Evolutionary conservation across 2,888 invertebrate genomes (phyloP).

Genomic region (Dinocampus coccinellae): DNA sequence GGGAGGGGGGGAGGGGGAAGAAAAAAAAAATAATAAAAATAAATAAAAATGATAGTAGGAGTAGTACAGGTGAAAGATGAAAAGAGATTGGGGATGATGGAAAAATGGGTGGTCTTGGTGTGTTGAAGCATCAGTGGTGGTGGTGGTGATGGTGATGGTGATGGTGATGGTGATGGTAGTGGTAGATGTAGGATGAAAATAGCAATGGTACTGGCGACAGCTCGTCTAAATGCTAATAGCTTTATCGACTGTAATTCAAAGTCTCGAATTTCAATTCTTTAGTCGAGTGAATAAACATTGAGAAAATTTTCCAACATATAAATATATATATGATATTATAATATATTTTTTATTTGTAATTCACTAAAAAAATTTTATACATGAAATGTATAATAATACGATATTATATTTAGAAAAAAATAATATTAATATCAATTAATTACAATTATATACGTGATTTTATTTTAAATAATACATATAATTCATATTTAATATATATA

Average conservation of each 20-base stretch:
- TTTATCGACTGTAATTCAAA: constrained; percentile 66
- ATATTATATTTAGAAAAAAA: too few relatives aligned
- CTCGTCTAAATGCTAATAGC: constrained; percentile 70
- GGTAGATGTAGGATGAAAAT: constrained; percentile 34
- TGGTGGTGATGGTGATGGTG: constrained; percentile 4
- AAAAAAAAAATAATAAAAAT: constrained; percentile 31
- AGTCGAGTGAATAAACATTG: neutral
- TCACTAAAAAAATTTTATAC: too few relatives aligned
- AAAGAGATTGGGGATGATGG: constrained; percentile 2
- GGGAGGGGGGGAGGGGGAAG: constrained; percentile 38
- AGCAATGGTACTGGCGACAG: constrained; percentile 58
- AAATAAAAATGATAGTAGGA: too few relatives aligned
- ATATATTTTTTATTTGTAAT: too few relatives aligned
- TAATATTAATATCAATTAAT: too few relatives aligned
- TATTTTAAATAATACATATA: too few relatives aligned
- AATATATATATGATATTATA: too few relatives aligned
- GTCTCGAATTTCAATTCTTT: constrained; percentile 62
- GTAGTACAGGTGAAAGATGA: neutral
- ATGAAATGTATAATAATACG: too few relatives aligned
- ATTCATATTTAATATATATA: too few relatives aligned
- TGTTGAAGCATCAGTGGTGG: too few relatives aligned
- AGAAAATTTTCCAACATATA: neutral
- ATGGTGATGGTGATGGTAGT: neutral
- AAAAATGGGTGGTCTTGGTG: too few relatives aligned
- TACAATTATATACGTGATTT: too few relatives aligned